Evolutionary conservation across 2,797 vertebrate genomes (phyloP), one percentile per base, ranked within the genome.

Genomic region (Glyptemys insculpta): DNA sequence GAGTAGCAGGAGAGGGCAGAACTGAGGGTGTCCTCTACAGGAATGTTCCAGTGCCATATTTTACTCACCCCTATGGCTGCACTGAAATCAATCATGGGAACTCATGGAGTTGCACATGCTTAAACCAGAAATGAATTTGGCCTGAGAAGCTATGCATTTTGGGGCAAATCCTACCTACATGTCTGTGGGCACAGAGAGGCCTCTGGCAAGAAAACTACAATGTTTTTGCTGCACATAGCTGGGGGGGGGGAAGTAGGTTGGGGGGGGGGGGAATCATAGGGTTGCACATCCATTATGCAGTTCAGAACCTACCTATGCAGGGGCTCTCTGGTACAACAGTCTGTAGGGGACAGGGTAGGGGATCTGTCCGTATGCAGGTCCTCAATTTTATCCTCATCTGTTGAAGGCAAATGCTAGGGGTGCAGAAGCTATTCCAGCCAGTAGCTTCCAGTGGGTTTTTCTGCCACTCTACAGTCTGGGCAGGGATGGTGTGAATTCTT

Each of bases 1-100:
- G 34, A 80, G 0, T 5, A 91, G 91, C 90, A 85, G 79, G 78
- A 93, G 91, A 83, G 68, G 94, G 83, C 87, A 93, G 91, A 96
- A 81, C 85, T 89, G 85, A 59, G 83, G 86, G 47, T 31, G 49
- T 27, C 74, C 53, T 19, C 21, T 81, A 62, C 27, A 50, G 53
- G n/a, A 91, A 31, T 19, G 4, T 81, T 93, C 76, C 82, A 87
- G 19, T 86, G 8, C 41, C 82, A 0, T 12, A 84, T 91, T 88
- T 72, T 79, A 83, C 83, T 92, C 52, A 74, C 11, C 37, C 1
- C 0, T n/a, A 34, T 82, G 82, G 34, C 56, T 92, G 53, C 52
- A 41, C 59, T 83, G 62, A 57, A 87, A 44, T 89, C 89, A 92
- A 12, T 89, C 83, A 50, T 88, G 79, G 47, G 31, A 59, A 59